These are phyloP conservation scores for Delphinus delphis DNA, from an alignment of 2,113 vertebrate species.

Conservation along the genomic window DNA sequence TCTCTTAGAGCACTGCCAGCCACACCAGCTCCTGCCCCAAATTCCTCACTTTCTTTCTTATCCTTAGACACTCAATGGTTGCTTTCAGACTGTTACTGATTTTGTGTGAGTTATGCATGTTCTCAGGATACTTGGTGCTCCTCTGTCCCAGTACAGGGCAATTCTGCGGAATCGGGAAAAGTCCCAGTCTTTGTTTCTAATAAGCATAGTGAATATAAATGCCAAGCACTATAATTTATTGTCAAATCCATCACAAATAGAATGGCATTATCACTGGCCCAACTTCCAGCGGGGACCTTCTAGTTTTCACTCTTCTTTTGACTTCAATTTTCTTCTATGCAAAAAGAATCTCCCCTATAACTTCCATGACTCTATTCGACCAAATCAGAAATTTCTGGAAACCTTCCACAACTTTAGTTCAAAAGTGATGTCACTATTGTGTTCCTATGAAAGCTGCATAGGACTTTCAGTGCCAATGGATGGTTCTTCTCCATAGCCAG, in stretches of 20 bases:
- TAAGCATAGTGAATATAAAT: neutral
- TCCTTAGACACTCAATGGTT: neutral
- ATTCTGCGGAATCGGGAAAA: neutral
- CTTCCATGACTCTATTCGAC: neutral
- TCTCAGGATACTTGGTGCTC: neutral
- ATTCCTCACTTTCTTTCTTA: neutral
- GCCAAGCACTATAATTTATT: neutral
- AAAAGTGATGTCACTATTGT: neutral
- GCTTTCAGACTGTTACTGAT: neutral
- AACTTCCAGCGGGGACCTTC: neutral
- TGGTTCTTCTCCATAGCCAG: neutral
- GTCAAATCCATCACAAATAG: neutral
- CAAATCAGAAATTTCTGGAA: neutral
- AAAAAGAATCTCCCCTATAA: neutral
- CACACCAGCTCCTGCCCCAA: neutral
- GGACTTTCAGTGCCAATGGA: neutral
- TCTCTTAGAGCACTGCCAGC: neutral
- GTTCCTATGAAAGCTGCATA: neutral
- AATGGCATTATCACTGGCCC: neutral
- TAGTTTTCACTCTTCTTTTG: neutral
- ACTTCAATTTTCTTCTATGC: neutral
- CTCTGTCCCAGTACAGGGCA: neutral
- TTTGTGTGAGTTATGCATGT: neutral
- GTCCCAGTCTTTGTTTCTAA: neutral
- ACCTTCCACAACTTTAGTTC: conserved; percentile 21